Evolutionary conservation across 2,888 invertebrate genomes (phyloP).

Genomic region (Limnephilus auricula): DNA sequence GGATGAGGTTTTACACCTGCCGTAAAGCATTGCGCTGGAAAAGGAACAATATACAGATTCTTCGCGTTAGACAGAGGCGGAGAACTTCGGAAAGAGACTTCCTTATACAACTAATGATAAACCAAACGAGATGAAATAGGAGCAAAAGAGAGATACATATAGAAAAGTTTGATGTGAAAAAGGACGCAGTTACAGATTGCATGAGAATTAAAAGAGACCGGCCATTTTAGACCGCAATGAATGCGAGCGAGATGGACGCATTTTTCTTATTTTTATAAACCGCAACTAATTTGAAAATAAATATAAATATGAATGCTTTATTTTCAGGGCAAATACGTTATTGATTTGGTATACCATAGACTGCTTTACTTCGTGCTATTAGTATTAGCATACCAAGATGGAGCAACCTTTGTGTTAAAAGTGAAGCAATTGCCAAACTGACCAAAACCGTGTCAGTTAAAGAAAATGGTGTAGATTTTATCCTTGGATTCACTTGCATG

Average conservation of each 20-base stretch:
- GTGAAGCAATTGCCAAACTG: slow-evolving; percentile 14
- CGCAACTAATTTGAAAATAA: slow-evolving; percentile 44
- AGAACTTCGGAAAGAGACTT: slow-evolving; percentile 41
- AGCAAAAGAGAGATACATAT: slow-evolving; percentile 48
- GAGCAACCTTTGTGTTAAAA: background rate
- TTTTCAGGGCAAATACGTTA: background rate
- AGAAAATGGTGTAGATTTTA: background rate
- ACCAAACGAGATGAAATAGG: slow-evolving; percentile 49
- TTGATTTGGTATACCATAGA: background rate
- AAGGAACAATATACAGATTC: slow-evolving; percentile 32
- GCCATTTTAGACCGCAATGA: slow-evolving; percentile 39
- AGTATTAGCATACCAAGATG: background rate
- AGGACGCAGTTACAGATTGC: background rate
- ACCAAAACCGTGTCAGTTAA: slow-evolving; percentile 13
- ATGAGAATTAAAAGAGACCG: slow-evolving; percentile 32
- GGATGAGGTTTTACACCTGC: slow-evolving; percentile 61
- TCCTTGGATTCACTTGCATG: background rate
- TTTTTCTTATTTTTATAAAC: slow-evolving; percentile 28
- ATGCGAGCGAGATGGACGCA: slow-evolving; percentile 41
- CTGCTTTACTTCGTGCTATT: background rate
- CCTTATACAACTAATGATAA: slow-evolving; percentile 48
- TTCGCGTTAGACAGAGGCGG: slow-evolving; percentile 31
- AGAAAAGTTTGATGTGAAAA: slow-evolving; percentile 24
- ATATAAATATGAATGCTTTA: slow-evolving; percentile 26
- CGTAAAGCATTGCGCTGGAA: slow-evolving; percentile 55